Conservation (phyloP, 2,888 invertebrate genomes). For the Spatulosminthurus flaviceps region DNA sequence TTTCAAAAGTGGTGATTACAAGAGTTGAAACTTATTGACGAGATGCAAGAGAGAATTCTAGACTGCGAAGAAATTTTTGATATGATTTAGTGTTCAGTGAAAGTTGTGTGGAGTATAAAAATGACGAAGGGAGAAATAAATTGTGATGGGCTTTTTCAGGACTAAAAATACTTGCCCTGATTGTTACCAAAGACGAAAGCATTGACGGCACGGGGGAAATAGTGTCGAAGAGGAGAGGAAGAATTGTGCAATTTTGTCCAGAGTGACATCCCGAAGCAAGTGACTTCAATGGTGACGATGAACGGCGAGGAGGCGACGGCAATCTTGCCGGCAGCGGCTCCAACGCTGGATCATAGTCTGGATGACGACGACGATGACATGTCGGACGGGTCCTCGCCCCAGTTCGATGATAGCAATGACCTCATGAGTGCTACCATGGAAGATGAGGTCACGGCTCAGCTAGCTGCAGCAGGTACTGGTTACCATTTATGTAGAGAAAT, state of each 20-base stretch:
- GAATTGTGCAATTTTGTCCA: not conserved
- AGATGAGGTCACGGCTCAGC: conserved; percentile 94
- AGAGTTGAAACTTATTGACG: too few species aligned
- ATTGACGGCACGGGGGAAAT: too few species aligned
- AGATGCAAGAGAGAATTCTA: too few species aligned
- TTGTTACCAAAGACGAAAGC: too few species aligned
- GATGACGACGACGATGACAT: conserved; percentile 83
- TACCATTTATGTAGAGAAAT: not conserved
- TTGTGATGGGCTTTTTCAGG: too few species aligned
- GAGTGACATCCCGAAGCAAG: not conserved
- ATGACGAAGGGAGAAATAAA: too few species aligned
- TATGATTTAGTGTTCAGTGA: too few species aligned
- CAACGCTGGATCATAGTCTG: conserved; percentile 59
- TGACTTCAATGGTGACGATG: conserved; percentile 63
- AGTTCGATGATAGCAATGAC: conserved; percentile 82
- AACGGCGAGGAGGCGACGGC: conserved; percentile 60
- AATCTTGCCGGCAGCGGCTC: conserved; percentile 56
- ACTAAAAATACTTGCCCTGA: too few species aligned
- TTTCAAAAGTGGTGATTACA: too few species aligned
- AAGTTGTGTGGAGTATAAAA: too few species aligned
- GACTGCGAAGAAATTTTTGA: too few species aligned
- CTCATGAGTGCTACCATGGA: conserved; percentile 85
- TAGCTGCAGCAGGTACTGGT: conserved; percentile 87
- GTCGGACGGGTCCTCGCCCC: conserved; percentile 75
- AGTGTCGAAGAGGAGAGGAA: not conserved